Evolutionary conservation across 2,797 vertebrate genomes (phyloP).

Genomic region (Sebastes matsubarae): DNA sequence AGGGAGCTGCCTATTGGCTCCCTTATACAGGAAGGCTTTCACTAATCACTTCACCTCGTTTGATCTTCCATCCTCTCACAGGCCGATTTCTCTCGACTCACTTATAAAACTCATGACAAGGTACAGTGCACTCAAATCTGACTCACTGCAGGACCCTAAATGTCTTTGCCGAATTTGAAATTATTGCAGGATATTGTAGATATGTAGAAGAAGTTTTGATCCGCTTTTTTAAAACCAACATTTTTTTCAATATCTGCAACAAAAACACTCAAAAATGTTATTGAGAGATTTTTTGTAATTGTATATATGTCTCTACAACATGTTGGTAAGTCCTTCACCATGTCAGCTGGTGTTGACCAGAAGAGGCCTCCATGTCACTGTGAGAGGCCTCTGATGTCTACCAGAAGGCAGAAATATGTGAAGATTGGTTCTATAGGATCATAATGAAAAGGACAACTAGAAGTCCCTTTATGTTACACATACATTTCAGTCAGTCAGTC

Average conservation of each 20-base stretch:
- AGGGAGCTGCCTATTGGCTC: conserved; percentile 1
- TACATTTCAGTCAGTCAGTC: not conserved
- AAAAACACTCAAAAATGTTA: not conserved
- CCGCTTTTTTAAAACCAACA: not conserved
- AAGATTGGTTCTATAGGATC: not conserved
- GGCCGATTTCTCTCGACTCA: not conserved
- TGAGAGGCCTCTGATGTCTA: conserved; percentile 17
- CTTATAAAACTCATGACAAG: conserved; percentile 16
- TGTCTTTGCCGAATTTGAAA: not conserved
- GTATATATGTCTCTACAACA: not conserved
- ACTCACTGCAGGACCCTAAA: not conserved
- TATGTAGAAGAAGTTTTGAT: not conserved
- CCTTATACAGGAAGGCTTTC: conserved; percentile 24
- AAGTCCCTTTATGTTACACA: not conserved
- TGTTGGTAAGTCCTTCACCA: not conserved
- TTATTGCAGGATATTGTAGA: not conserved
- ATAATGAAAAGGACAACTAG: not conserved
- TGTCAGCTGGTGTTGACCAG: conserved; percentile 65
- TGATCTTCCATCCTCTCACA: conserved; percentile 17
- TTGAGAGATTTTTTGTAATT: not conserved
- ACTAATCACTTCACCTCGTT: conserved; percentile 31
- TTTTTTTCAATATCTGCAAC: not conserved
- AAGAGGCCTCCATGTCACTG: conserved; percentile 38
- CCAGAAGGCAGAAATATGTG: not conserved
- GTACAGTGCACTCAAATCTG: not conserved